Evolutionary conservation across 1,140 invertebrate species (phyloP).

Genomic region (Apis laboriosa): DNA sequence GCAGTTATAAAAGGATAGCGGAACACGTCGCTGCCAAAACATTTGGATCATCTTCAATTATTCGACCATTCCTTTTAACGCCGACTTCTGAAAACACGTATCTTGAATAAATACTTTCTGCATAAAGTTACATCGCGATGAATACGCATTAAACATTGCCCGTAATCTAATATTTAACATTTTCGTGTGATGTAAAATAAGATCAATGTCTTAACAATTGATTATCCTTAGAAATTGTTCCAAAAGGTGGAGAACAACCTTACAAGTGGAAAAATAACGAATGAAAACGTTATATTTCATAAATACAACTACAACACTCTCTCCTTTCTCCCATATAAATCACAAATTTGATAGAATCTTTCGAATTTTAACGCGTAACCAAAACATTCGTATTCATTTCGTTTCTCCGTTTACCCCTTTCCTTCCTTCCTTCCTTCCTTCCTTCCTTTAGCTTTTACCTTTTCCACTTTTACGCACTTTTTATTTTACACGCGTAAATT

Average conservation of each 20-base stretch:
- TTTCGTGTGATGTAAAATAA: neutral
- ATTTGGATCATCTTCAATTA: slow-evolving; percentile 31
- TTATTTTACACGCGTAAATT: neutral
- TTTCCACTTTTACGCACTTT: neutral
- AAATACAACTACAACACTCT: too few relatives aligned
- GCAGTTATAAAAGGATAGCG: slow-evolving; percentile 24
- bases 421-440: too few relatives aligned
- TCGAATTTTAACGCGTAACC: too few relatives aligned
- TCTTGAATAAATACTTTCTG: neutral
- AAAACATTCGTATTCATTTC: too few relatives aligned
- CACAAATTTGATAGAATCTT: too few relatives aligned
- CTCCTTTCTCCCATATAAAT: too few relatives aligned
- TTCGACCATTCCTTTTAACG: neutral
- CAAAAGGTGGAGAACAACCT: too few relatives aligned
- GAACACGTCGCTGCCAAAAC: neutral
- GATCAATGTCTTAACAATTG: neutral
- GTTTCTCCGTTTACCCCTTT: too few relatives aligned
- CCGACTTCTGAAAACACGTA: neutral
- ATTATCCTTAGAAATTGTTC: too few relatives aligned
- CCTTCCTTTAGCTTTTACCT: neutral
- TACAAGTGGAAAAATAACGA: too few relatives aligned
- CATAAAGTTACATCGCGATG: neutral
- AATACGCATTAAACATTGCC: too few relatives aligned
- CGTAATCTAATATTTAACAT: neutral
- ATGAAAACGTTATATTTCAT: too few relatives aligned